phyloP scores from a whole-genome alignment of 2,113 vertebrate genomes.

The Aramus guarauna region DNA sequence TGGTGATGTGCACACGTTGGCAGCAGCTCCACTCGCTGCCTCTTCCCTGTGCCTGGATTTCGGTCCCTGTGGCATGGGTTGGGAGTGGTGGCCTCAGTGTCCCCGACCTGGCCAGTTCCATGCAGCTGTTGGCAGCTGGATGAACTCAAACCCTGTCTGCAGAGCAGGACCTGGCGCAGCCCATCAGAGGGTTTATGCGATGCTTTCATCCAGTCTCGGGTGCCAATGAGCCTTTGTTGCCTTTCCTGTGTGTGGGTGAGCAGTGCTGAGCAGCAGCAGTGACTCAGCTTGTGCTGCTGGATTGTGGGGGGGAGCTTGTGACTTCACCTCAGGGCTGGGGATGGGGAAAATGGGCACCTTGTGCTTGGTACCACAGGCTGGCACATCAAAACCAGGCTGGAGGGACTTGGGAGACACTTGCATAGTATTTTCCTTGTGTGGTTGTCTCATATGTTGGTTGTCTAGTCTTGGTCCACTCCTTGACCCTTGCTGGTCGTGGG shows the following conservation, averaged over 20 bases:
- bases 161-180: not conserved
- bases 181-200: not conserved
- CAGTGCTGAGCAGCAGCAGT: fast-evolving
- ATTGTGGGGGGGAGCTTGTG: not conserved
- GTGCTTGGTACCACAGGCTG: not conserved
- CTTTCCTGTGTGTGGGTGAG: fast-evolving
- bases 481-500: not conserved
- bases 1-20: not conserved
- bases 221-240: not conserved
- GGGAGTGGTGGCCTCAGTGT: not conserved
- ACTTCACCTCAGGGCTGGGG: not conserved
- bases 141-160: not conserved
- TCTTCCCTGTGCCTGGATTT: not conserved
- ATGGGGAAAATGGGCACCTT: not conserved
- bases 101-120: not conserved
- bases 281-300: not conserved
- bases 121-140: not conserved
- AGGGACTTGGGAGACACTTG: not conserved
- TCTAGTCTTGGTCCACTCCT: not conserved
- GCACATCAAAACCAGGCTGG: not conserved
- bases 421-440: not conserved
- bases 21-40: not conserved
- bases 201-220: not conserved
- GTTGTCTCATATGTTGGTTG: not conserved
- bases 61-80: not conserved